Evolutionary conservation across 2,888 invertebrate species (phyloP), one percentile per base, ranked within the genome.

Genomic region (Celastrina argiolus): DNA sequence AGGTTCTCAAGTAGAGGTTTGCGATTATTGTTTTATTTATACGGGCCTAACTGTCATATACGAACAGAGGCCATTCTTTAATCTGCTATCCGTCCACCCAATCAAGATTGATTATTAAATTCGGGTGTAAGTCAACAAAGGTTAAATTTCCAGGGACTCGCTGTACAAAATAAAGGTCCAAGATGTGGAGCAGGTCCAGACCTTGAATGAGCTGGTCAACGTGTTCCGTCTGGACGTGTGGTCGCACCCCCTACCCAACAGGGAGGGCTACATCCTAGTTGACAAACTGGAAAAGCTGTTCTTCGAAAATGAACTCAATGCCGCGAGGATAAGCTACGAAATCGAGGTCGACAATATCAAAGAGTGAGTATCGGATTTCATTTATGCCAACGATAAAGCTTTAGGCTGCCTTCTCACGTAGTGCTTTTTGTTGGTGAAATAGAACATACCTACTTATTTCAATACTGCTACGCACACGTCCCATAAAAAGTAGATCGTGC

Each of bases 311-410:
- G 77, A 75, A 63, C 74, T 87, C 1, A 71, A 67, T 10, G 71
- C 66, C 1, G 77, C 78, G 41, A 80, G 79, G 2, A 73, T 83
- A 66, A 73, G 76, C 51, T 84, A 76, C 68, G 74, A 73, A 69
- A 65, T 86, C 10, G 76, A 79, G 65, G 72, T 80, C 14, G 80
- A 82, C n/a, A 83, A 88, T 73, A 76, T 88, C 34, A 84, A 83
- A 67, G 81, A 83, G 88, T 88, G 76, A 83, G 84, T 45, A 45
- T 31, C 31, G 7, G 31, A 31, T 31, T 1, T 7, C 31, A 31
- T 31, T n/a, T n/a, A n/a, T n/a, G n/a, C n/a, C n/a, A n/a, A n/a
- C n/a, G n/a, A n/a, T n/a, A n/a, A n/a, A n/a, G n/a, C n/a, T n/a
- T n/a, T n/a, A n/a, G n/a, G n/a, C n/a, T n/a, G n/a, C n/a, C n/a